Base-by-base conservation (phyloP, 2,888 invertebrate species). In the Lasius platythorax region DNA sequence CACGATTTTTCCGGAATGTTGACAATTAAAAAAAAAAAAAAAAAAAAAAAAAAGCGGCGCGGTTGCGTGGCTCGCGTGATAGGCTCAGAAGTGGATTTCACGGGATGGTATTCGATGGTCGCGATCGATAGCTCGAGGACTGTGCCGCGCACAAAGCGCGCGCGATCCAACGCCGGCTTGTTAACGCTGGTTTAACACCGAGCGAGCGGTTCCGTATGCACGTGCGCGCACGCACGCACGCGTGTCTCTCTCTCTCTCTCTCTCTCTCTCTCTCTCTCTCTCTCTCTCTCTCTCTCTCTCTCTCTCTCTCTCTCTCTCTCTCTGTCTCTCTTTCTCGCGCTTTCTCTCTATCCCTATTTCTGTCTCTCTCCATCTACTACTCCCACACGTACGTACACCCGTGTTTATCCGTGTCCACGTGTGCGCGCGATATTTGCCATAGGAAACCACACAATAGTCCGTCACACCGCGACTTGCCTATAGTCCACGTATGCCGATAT, bases 371-470 rank as follows among this genome's bases (percentile, higher is more conserved):
- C 8, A 37, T 37, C 8, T n/a, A n/a, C 8, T 18, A n/a, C 6
- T 53, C n/a, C 58, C 63, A n/a, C 73, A 33, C 86, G 37, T 68
- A 43, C 40, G 56, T 70, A 61, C 3, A 46, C 3, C 33, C 63
- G 40, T 61, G 67, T 74, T 83, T 33, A 82, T 67, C 64, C 76
- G 86, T 86, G 90, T 85, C 85, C 83, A 64, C 66, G 68, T 75
- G 68, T 72, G 72, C 67, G 83, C 82, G 73, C 85, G 86, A 89
- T 90, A 91, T 91, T 91, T 91, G 90, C 90, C 89, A 74, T 89
- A 91, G 90, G 91, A 91, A 91, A 88, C 91, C 91, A 82, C 91
- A 91, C 91, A 91, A 91, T 91, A 81, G 90, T 83, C 88, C 85
- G 90, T 90, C 90, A 90, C 90, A 88, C 85, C 90, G 87, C 90